Evolutionary conservation across 2,113 vertebrate species (phyloP), one percentile per base, ranked within the genome.

Genomic region (Thalassarche chlororhynchos): DNA sequence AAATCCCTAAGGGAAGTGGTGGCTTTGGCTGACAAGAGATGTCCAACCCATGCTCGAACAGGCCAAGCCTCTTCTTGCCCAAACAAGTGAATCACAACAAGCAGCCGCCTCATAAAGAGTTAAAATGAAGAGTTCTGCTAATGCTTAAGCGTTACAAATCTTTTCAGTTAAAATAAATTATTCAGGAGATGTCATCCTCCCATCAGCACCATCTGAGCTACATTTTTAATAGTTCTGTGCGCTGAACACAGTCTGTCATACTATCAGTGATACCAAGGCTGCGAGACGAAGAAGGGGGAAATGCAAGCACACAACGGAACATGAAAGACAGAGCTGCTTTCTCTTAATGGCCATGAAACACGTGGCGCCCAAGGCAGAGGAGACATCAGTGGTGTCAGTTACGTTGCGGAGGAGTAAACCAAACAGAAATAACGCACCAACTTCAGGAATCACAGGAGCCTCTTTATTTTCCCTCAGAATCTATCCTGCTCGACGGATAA

Each of bases 191-290:
- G 90, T 89, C 93, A 89, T 31, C 80, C 81, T 90, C 88, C 38
- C 87, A 66, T 94, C 96, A 95, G 93, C 92, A 89, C 93, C 96
- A 96, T 94, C 90, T 94, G 95, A 93, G 93, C 91, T 84, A 92
- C 75, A 57, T 44, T 93, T 96, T 38, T 42, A 91, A 91, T 83
- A 74, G 61, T 60, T 70, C 68, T 88, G 55, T 49, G 80, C 4
- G 2, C 90, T 51, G 69, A 84, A 79, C 54, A 23, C 1, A 2
- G 74, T 86, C 91, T 95, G 95, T 91, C 92, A 77, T 23, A n/a
- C 1, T 32, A 76, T 54, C 87, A 83, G 87, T 6, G 47, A 31
- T 21, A 34, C 7, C 29, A 60, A 26, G 75, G 90, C 89, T 84
- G 82, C 1, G 31, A 93, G 94, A 94, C 6, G 1, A 64, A 31